Base-by-base conservation (phyloP, 53 echinoderm and acorn worm species). In the Pentamera pediparva region DNA sequence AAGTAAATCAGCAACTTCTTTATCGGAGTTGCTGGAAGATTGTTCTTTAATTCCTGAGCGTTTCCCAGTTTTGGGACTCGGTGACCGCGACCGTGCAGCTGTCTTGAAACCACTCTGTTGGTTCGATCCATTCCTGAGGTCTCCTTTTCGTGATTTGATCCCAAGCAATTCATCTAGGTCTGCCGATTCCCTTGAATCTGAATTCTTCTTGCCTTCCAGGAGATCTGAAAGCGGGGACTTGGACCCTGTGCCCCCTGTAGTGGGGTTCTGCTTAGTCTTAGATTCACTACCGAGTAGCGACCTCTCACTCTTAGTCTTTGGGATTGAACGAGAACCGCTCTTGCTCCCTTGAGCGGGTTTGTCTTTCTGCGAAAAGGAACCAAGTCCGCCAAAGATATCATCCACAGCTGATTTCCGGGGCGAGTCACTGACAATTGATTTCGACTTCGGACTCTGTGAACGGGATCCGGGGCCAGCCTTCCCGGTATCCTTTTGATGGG, bases 111-210 rank as follows among this genome's bases (percentile, higher is more conserved):
- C 20, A 2, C 24, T 11, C 28, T 54, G 12, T 10, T 22, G 3
- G 11, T 54, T 28, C 10, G 67, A 1, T 6, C 29, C 32, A 13
- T 18, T 0, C 6, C 20, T 35, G 20, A 69, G 36, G 28, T 67
- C 60, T 19, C 69, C 25, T 41, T 76, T 83, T 35, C 52, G 76
- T 37, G 65, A 52, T 34, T 75, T 82, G n/a, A 76, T 58, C 19
- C 83, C 83, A 20, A 83, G 28, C 50, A 83, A 22, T 10, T 83
- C 83, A 83, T 83, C 83, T 8, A 83, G 43, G 60, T 83, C 83
- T 69, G 83, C 76, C 6, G 82, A 82, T 45, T 75, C 75, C 32
- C 55, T 67, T 35, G 37, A 37, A 28, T 20, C 51, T 6, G 37
- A 24, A 25, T 3, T 10, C 2, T n/a, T 72, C 53, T 72, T 72